Conservation (phyloP, 2,113 vertebrate genomes). For the Neofelis nebulosa region DNA sequence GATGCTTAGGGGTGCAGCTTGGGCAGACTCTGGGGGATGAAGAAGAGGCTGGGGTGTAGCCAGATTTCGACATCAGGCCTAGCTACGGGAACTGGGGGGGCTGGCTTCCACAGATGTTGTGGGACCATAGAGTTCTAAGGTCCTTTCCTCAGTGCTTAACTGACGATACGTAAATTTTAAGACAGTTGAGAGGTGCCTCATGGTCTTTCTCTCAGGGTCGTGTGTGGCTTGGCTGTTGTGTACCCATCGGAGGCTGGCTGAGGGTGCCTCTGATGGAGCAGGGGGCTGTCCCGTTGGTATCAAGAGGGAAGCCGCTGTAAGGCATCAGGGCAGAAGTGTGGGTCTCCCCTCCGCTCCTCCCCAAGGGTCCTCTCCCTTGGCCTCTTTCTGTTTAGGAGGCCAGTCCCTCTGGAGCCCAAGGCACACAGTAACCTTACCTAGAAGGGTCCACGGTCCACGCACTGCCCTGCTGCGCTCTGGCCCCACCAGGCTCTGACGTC, state of each 20-base stretch:
- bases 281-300: not conserved
- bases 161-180: not conserved
- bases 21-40: not conserved
- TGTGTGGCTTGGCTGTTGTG: not conserved
- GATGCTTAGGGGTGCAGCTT: too few relatives aligned
- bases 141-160: not conserved
- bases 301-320: not conserved
- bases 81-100: not conserved
- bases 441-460: not conserved
- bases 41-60: not conserved
- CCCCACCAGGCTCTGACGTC: slow-evolving; percentile 52
- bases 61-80: not conserved
- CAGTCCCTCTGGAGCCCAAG: not conserved
- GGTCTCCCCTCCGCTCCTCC: not conserved
- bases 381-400: not conserved
- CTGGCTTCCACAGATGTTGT: not conserved
- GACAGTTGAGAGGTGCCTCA: not conserved
- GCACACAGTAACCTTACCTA: not conserved
- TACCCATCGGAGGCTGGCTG: not conserved
- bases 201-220: not conserved
- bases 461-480: not conserved
- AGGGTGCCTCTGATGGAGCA: not conserved
- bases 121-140: not conserved
- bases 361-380: not conserved
- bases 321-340: not conserved